Percentiles rank a stretch among this genome's conserved stretches.
These are phyloP conservation scores for Platycercus adscitus DNA, from an alignment of 2,113 vertebrate species.

Conservation along the genomic window DNA sequence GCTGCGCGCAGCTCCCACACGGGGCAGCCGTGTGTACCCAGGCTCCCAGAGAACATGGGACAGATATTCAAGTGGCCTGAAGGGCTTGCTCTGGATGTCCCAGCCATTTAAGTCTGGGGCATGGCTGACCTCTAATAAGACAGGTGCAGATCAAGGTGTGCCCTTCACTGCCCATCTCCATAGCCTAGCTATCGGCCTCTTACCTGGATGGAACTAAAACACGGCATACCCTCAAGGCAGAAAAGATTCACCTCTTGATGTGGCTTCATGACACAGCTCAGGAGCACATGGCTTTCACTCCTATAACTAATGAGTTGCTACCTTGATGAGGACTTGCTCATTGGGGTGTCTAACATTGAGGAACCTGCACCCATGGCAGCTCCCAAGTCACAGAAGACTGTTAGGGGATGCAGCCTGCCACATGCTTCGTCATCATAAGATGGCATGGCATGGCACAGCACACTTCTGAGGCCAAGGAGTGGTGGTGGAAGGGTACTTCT, in stretches of 20 bases:
- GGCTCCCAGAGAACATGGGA: not conserved
- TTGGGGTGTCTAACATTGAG: fast-evolving
- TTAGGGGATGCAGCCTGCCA: not conserved
- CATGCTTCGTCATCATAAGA: fast-evolving
- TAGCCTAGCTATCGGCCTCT: not conserved
- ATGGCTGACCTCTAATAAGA: fast-evolving
- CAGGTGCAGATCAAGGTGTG: not conserved
- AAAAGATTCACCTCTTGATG: not conserved
- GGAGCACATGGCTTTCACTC: not conserved
- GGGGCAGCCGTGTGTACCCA: not conserved
- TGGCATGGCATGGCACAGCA: not conserved
- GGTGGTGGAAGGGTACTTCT: not conserved
- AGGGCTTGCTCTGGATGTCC: not conserved
- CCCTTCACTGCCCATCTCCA: not conserved
- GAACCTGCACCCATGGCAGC: not conserved
- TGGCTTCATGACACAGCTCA: not conserved
- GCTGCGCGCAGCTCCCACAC: not conserved
- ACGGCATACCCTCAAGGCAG: not conserved
- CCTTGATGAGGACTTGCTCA: not conserved
- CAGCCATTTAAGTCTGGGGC: not conserved
- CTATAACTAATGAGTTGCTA: not conserved
- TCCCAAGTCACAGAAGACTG: not conserved
- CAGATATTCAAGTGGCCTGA: not conserved
- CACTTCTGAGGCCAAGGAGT: fast-evolving
- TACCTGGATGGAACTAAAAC: not conserved